Percentiles rank a stretch among this genome's conserved stretches.
Conservation (phyloP, 2,113 vertebrate species). For the Tinamus guttatus region DNA sequence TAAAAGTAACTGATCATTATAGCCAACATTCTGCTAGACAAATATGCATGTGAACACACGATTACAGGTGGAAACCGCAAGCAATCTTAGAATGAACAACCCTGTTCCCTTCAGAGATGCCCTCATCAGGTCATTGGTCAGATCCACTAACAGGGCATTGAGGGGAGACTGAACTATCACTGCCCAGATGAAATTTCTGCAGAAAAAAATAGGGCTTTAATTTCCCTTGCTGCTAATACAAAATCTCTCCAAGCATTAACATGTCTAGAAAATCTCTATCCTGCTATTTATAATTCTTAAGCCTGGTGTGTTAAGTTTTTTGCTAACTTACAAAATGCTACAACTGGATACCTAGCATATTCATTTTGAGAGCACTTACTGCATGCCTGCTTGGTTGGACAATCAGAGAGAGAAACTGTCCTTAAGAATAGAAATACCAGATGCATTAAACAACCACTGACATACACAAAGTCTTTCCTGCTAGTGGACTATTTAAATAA, state of each 20-base stretch:
- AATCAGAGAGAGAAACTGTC: not conserved
- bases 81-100: not conserved
- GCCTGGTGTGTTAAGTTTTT: rapidly evolving
- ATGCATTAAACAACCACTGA: not conserved
- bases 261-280: not conserved
- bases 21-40: not conserved
- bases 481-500: not conserved
- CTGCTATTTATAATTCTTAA: not conserved
- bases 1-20: not conserved
- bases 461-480: not conserved
- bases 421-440: not conserved
- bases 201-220: not conserved
- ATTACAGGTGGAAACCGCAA: not conserved
- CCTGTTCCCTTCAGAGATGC: not conserved
- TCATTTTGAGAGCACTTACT: not conserved
- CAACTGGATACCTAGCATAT: not conserved
- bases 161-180: rapidly evolving
- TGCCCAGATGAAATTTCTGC: not conserved
- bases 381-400: not conserved
- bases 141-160: not conserved
- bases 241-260: not conserved
- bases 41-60: not conserved
- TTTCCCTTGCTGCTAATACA: not conserved
- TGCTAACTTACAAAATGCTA: not conserved
- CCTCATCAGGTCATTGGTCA: not conserved